A percentile compares a stretch with the other conserved stretches of the same genome.
Conservation (phyloP, 2,113 vertebrate genomes). For the Aegithalos caudatus region DNA sequence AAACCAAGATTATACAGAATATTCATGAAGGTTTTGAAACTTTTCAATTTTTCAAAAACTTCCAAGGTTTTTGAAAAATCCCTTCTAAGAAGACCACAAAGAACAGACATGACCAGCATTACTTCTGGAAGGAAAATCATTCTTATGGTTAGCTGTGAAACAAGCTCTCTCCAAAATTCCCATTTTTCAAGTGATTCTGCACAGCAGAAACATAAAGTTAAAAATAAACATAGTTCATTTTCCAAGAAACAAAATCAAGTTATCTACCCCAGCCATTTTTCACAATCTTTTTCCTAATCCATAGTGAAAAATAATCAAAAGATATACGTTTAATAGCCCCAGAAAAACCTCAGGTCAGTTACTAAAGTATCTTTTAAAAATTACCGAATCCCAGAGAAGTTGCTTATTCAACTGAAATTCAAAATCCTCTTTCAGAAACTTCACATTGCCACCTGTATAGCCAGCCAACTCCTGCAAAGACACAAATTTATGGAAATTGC, state of each 20-base stretch:
- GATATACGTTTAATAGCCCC: not conserved
- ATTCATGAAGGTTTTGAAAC: not conserved
- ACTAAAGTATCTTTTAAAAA: not conserved
- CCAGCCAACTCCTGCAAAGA: conserved; percentile 87
- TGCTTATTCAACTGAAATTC: conserved; percentile 89
- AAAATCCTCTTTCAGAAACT: conserved; percentile 92
- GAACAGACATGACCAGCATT: not conserved
- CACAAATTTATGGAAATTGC: not conserved
- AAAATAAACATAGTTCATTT: not conserved
- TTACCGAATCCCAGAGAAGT: conserved; percentile 87
- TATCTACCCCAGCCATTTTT: not conserved
- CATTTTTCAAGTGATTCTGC: not conserved
- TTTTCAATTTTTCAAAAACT: not conserved
- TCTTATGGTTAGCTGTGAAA: not conserved
- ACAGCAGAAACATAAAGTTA: not conserved
- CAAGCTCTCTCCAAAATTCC: not conserved
- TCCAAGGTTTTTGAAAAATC: not conserved
- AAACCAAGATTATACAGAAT: not conserved
- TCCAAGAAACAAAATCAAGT: not conserved
- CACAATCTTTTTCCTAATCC: not conserved
- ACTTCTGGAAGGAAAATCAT: not conserved
- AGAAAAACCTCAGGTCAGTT: not conserved
- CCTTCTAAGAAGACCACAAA: not conserved
- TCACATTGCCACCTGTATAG: conserved; percentile 90
- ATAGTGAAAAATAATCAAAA: not conserved